These are phyloP conservation scores for Dicrostonyx torquatus DNA, from an alignment of 2,797 vertebrate genomes.

Conservation along the genomic window DNA sequence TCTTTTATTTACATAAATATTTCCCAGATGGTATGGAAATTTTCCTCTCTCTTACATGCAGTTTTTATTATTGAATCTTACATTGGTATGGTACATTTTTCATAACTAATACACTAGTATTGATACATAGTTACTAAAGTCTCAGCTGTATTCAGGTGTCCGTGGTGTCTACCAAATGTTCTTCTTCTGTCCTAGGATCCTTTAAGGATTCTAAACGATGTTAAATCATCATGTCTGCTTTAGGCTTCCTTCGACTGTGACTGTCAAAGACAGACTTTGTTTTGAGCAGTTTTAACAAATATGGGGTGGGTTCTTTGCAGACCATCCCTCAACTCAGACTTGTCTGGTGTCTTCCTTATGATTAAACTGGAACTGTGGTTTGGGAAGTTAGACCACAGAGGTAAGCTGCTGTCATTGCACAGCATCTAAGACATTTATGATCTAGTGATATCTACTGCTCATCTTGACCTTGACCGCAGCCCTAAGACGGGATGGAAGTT, in stretches of 20 bases:
- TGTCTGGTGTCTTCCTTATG: background rate
- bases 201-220: background rate
- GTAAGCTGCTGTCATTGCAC: background rate
- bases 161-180: background rate
- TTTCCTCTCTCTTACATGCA: background rate
- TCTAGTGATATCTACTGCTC: background rate
- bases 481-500: background rate
- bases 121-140: constrained; percentile 18
- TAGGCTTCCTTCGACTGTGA: background rate
- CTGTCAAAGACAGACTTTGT: background rate
- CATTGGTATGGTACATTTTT: background rate
- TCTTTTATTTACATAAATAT: constrained; percentile 25
- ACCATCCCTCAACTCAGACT: background rate
- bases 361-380: constrained; percentile 5
- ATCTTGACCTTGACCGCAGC: background rate
- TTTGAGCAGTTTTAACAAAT: background rate
- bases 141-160: background rate
- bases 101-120: constrained; percentile 33
- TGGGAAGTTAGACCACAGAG: background rate
- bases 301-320: background rate
- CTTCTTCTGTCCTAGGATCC: background rate
- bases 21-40: background rate
- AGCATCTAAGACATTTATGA: background rate
- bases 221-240: background rate
- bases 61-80: constrained; percentile 44